phyloP scores from a whole-genome alignment of 2,888 invertebrate species.

The Rotaria socialis region DNA sequence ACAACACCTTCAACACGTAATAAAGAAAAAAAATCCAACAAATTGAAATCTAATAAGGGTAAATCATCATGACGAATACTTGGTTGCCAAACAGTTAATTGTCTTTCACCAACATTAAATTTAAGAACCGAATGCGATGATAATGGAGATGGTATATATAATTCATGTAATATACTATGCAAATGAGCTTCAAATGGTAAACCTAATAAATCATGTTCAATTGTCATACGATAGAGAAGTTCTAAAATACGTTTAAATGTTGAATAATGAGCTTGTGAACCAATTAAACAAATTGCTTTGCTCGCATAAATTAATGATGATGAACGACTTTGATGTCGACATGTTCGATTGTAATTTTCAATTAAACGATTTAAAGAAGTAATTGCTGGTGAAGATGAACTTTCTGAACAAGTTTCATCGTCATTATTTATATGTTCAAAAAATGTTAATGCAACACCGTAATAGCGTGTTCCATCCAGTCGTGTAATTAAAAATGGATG shows the following conservation, averaged over 20 bases:
- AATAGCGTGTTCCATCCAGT: conserved; percentile 88
- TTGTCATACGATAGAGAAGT: conserved; percentile 74
- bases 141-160: conserved; percentile 77
- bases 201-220: conserved; percentile 50
- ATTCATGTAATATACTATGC: conserved; percentile 88
- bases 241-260: conserved; percentile 59
- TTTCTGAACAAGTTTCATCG: not conserved
- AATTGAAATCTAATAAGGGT: conserved; percentile 85
- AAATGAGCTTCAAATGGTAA: conserved; percentile 81
- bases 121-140: conserved; percentile 69
- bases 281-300: conserved; percentile 83
- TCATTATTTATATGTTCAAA: conserved; percentile 89
- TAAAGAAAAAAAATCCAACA: conserved; percentile 79
- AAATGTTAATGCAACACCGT: conserved; percentile 89
- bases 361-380: conserved; percentile 6
- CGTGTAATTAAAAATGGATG: conserved; percentile 94
- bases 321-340: conserved; percentile 72
- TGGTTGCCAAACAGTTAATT: conserved; percentile 24
- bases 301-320: conserved; percentile 90
- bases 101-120: conserved; percentile 53
- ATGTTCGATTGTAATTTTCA: not conserved
- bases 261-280: conserved; percentile 71
- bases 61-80: conserved; percentile 66
- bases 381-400: not conserved
- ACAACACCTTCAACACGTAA: conserved; percentile 86